Conservation (phyloP, 2,113 vertebrate species). For the Larimichthys polyactis region DNA sequence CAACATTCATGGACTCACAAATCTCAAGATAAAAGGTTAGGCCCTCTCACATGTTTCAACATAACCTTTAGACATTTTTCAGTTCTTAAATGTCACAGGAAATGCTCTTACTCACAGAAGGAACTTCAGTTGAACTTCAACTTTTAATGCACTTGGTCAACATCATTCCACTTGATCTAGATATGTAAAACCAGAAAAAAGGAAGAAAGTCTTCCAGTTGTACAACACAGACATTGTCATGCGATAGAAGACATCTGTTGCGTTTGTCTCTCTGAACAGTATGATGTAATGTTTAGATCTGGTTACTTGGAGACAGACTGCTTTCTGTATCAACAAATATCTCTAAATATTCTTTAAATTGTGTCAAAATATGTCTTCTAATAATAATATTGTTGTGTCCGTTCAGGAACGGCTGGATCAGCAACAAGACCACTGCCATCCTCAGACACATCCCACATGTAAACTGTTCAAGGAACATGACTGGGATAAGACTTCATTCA, state of each 20-base stretch:
- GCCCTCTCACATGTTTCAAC: not conserved
- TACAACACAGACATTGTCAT: not conserved
- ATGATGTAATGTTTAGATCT: not conserved
- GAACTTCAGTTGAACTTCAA: not conserved
- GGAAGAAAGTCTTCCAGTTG: not conserved
- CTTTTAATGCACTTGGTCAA: not conserved
- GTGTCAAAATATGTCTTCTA: not conserved
- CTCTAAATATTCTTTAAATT: not conserved
- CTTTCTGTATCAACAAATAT: constrained; percentile 7
- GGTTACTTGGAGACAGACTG: not conserved
- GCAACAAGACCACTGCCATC: constrained; percentile 77
- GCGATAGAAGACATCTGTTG: not conserved
- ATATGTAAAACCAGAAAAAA: not conserved
- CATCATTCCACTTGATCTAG: too few species aligned
- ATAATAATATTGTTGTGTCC: constrained; percentile 30
- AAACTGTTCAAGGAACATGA: constrained; percentile 87
- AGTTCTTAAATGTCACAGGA: not conserved
- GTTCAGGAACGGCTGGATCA: constrained; percentile 89
- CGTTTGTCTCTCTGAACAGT: not conserved
- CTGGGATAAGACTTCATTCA: constrained; percentile 78
- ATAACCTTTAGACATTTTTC: not conserved
- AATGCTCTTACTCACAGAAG: not conserved
- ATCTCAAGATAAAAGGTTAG: not conserved
- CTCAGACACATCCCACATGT: constrained; percentile 83
- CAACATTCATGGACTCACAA: not conserved